Percentiles rank a stretch among this genome's conserved stretches.
Evolutionary conservation across 2,888 invertebrate genomes (phyloP).

Genomic region (Ophion ellenae): DNA sequence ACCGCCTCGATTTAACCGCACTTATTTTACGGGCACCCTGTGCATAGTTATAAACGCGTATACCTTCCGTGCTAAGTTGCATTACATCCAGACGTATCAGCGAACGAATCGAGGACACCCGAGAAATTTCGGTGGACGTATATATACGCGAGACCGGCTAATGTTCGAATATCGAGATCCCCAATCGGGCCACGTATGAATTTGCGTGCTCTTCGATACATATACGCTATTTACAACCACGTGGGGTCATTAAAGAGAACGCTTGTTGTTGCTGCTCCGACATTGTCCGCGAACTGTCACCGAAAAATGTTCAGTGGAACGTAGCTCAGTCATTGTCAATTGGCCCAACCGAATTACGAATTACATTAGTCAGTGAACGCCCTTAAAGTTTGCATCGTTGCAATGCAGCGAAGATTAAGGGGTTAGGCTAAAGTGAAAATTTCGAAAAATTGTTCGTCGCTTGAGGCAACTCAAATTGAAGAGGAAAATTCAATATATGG

Average conservation of each 20-base stretch:
- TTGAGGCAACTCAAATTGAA: no score
- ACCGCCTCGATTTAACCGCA: neutral
- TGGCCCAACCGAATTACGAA: neutral
- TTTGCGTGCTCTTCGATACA: neutral
- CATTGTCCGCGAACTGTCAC: neutral
- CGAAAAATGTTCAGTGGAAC: neutral
- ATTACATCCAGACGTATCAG: conserved; percentile 4
- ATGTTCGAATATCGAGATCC: conserved; percentile 7
- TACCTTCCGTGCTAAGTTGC: conserved; percentile 10
- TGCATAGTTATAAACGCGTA: neutral
- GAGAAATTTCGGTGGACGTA: conserved; percentile 39
- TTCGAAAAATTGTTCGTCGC: no score
- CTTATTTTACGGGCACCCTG: neutral
- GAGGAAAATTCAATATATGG: no score
- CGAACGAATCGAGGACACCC: conserved; percentile 36
- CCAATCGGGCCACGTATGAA: neutral
- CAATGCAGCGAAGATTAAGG: neutral
- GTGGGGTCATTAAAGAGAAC: conserved; percentile 1
- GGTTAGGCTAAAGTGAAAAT: no score
- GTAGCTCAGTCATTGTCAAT: neutral
- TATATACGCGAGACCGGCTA: conserved; percentile 17
- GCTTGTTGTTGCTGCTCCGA: neutral
- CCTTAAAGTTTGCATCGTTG: neutral
- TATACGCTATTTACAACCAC: conserved; percentile 8
- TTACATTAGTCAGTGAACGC: neutral